Conservation (phyloP, 2,113 vertebrate species). For the Sturnira hondurensis region DNA sequence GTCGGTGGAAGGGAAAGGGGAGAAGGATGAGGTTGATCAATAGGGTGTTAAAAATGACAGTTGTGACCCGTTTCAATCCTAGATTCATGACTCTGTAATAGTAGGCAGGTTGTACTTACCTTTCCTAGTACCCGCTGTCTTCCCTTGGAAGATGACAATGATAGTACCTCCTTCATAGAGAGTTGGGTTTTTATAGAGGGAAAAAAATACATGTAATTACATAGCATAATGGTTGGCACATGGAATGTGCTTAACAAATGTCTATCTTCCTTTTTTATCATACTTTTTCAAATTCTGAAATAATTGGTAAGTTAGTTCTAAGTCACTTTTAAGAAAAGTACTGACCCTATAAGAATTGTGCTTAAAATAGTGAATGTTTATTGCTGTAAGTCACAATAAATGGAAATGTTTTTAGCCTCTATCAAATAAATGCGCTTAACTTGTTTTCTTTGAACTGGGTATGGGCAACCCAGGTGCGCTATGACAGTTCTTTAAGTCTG, state of each 20-base stretch:
- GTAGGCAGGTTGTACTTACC: neutral
- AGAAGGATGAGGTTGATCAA: neutral
- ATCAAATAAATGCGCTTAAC: neutral
- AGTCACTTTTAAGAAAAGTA: conserved; percentile 7
- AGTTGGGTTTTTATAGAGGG: conserved; percentile 26
- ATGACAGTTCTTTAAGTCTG: neutral
- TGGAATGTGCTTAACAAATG: neutral
- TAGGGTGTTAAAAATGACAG: neutral
- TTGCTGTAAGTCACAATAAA: neutral
- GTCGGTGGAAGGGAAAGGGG: neutral
- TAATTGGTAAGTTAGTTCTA: conserved; percentile 38
- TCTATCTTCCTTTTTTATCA: neutral
- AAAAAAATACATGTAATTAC: neutral
- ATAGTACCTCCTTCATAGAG: neutral
- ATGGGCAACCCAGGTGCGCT: neutral
- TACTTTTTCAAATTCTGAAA: conserved; percentile 26
- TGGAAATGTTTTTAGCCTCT: conserved; percentile 25
- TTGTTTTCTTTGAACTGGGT: neutral
- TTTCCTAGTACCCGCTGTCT: neutral
- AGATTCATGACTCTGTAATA: neutral
- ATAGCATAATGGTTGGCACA: neutral
- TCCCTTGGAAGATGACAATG: neutral
- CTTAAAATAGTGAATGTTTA: neutral
- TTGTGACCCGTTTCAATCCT: neutral
- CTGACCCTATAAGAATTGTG: neutral